Evolutionary conservation across 2,113 vertebrate species (phyloP), one percentile per base, ranked within the genome.

Genomic region (Pelvicachromis taeniatus): DNA sequence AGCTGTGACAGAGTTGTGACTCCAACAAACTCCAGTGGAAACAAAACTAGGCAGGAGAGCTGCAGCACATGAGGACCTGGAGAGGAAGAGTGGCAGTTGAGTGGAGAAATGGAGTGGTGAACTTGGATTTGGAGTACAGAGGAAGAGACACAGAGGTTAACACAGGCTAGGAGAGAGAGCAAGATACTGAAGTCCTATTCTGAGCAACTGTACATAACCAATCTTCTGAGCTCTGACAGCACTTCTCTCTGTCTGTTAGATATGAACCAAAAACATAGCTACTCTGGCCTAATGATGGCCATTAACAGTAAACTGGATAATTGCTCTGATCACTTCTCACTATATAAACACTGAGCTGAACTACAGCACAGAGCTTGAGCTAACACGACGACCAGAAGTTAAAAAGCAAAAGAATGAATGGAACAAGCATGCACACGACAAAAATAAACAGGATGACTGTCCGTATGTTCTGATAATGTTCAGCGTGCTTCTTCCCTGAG

Each of bases 61-160:
- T 38, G 77, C 14, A 52, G 81, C 19, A 23, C 9, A 75, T 31
- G 77, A 83, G 83, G 31, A 65, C 6, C 9, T 87, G 83, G 79
- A 92, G 91, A 87, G 86, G 85, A 45, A 77, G 89, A 89, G 87
- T 91, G 90, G 83, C 79, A 53, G 87, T n/a, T 6, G 84, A 93
- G 92, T 86, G 91, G 86, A 70, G 55, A 77, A 87, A 81, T 81
- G 84, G 42, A 93, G 89, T 84, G 87, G 16, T 13, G 26, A 75
- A 75, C 70, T 31, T 75, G 70, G 45, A 75, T 50, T 79, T 55
- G 5, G 80, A 80, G 86, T 85, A 59, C 84, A 80, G 61, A 56
- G 58, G 81, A 86, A 61, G 77, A 83, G 85, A 77, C 70, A 87
- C 77, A 45, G 70, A 87, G 77, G 78, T 83, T 85, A 80, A 55